These are phyloP conservation scores for Antechinus flavipes DNA, from an alignment of 2,113 vertebrate species.

Conservation along the genomic window DNA sequence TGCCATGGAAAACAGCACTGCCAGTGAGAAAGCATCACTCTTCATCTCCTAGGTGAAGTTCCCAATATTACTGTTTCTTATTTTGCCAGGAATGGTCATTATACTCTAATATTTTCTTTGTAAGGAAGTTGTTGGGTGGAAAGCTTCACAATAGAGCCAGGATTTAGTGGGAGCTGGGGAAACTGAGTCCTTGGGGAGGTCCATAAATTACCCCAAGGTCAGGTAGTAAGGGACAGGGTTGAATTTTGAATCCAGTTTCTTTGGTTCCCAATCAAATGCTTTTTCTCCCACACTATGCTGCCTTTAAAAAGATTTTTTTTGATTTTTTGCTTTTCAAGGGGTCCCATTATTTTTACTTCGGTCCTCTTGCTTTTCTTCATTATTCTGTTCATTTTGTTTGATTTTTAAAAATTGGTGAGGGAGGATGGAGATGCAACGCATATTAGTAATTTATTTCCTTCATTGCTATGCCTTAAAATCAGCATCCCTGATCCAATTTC, in stretches of 20 bases:
- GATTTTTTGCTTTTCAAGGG: not conserved
- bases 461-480: not conserved
- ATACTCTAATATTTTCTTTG: not conserved
- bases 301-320: not conserved
- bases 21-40: not conserved
- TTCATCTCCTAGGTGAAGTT: not conserved
- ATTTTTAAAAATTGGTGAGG: not conserved
- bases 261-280: not conserved
- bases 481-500: conserved; percentile 37
- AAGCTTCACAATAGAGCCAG: not conserved
- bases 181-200: not conserved
- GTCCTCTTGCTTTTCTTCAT: conserved; percentile 13
- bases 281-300: not conserved
- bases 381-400: conserved; percentile 30
- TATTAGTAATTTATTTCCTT: conserved; percentile 47
- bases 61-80: not conserved
- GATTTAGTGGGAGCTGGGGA: not conserved
- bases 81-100: not conserved
- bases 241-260: not conserved
- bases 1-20: not conserved
- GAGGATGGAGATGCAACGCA: not conserved
- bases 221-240: not conserved
- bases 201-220: not conserved
- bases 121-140: not conserved
- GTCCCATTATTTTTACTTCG: conserved; percentile 5